Percentiles rank a stretch among this genome's conserved stretches.
These are phyloP conservation scores for Xanthia icteritia DNA, from an alignment of 2,888 invertebrate genomes.

Conservation along the genomic window DNA sequence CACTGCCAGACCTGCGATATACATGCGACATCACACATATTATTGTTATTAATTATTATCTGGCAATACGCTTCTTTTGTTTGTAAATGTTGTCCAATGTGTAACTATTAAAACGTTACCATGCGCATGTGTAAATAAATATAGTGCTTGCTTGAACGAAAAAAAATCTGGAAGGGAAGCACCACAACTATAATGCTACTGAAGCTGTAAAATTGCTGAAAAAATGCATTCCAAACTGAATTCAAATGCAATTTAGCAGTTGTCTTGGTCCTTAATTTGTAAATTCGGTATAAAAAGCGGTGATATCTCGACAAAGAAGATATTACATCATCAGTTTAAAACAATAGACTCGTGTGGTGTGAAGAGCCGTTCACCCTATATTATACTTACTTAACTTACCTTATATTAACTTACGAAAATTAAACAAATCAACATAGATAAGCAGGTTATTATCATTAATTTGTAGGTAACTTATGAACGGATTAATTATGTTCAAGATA, in stretches of 20 bases:
- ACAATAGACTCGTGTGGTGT: slow-evolving; percentile 22
- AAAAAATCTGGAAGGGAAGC: background rate
- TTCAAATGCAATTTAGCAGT: background rate
- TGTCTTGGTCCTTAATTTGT: background rate
- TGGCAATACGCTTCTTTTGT: slow-evolving; percentile 5
- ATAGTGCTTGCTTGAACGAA: background rate
- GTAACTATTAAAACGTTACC: background rate
- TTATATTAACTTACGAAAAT: too few species aligned
- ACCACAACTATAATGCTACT: too few species aligned
- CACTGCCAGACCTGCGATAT: background rate
- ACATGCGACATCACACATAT: background rate
- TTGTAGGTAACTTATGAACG: background rate
- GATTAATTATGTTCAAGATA: background rate
- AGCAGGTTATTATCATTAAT: background rate
- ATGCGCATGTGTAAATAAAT: background rate
- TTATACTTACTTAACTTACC: too few species aligned
- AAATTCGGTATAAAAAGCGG: background rate
- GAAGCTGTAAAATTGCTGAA: background rate
- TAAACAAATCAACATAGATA: background rate
- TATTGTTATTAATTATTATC: slow-evolving; percentile 14
- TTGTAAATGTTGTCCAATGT: background rate
- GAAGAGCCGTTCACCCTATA: background rate
- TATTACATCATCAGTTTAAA: background rate
- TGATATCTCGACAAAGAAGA: background rate
- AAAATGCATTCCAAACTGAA: background rate